Evolutionary conservation across 2,888 invertebrate species (phyloP), one percentile per base, ranked within the genome.

Genomic region (Sphaerophoria rueppellii): DNA sequence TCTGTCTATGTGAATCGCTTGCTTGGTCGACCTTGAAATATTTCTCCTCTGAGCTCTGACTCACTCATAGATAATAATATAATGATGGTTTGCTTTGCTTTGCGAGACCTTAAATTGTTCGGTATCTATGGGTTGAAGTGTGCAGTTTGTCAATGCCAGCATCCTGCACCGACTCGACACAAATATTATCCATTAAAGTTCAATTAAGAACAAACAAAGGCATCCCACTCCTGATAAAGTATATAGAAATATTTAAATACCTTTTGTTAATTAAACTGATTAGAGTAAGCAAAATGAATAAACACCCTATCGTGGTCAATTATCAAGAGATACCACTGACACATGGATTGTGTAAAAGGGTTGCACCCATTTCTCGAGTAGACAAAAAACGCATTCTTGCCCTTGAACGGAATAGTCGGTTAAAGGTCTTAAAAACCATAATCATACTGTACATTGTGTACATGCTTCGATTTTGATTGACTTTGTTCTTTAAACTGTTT

Each of bases 61-160:
- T n/a, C n/a, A n/a, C n/a, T n/a, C n/a, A n/a, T n/a, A 52, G 40
- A 24, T 24, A 14, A 7, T 43, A 9, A 6, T 7, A 76, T 76
- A 79, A 72, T 83, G 83, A 83, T 80, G 75, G 79, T 80, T 83
- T 79, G 37, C 11, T 43, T 32, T 61, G 55, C 70, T 52, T 48
- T 74, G 65, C 60, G 63, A 40, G 58, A 70, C 52, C 60, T n/a
- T 50, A 35, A 71, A 71, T 78, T 71, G 67, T 75, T 67, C n/a
- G 6, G 16, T 6, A 3, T 61, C 11, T 46, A 7, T 9, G 63
- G 24, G 24, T 37, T n/a, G n/a, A n/a, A n/a, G n/a, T 16, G 16
- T 60, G 11, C 6, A 74, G 48, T 48, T 58, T 54, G 71, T 71
- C 72, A 67, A 71, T 71, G 65, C 60, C 40, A 9, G 40, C n/a